Evolutionary conservation across 1,140 invertebrate genomes (phyloP), one percentile per base, ranked within the genome.

Genomic region (Conus ventricosus): DNA sequence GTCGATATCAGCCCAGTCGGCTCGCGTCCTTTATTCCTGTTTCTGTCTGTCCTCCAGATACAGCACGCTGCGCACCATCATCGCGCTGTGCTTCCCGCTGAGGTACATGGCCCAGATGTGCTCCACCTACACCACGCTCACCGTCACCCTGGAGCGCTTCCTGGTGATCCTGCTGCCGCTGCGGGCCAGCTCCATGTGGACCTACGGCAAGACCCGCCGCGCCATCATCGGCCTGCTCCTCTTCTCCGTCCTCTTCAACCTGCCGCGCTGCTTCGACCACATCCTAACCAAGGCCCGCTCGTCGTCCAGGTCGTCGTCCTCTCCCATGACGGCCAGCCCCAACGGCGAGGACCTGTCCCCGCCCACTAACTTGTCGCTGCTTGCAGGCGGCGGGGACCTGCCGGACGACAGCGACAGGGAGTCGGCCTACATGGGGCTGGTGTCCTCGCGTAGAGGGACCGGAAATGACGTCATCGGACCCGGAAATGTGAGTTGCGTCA

Each of bases 41-140:
- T 78, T 39, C 91, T 95, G 96, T 85, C 96, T 97, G 90, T 94
- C 96, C 93, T 97, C 95, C 95, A 97, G 97, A 92, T 39, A 75
- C 60, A 55, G 17, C 80, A 53, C 86, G 39, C 90, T 88, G 39
- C 67, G 89, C 23, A 96, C 96, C 92, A 96, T 95, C 92, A 93
- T 95, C 4, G 93, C 95, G 55, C 92, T 92, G 84, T 95, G 95
- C 23, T 96, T 96, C 89, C 96, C 95, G 2, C 93, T 96, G 78
- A 96, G 97, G 96, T 93, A 97, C 76, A 96, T 96, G 17, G 96
- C 97, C 20, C 98, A 96, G 90, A 97, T 94, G 96, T 98, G 98
- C 51, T 98, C 98, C 27, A 98, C 98, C 87, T 99, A 96, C 94
- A 96, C 96, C 63, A 97, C 97, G 3, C 87, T 89, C 13, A 86